Evolutionary conservation across 2,888 invertebrate genomes (phyloP).

Genomic region (Ceramica pisi): DNA sequence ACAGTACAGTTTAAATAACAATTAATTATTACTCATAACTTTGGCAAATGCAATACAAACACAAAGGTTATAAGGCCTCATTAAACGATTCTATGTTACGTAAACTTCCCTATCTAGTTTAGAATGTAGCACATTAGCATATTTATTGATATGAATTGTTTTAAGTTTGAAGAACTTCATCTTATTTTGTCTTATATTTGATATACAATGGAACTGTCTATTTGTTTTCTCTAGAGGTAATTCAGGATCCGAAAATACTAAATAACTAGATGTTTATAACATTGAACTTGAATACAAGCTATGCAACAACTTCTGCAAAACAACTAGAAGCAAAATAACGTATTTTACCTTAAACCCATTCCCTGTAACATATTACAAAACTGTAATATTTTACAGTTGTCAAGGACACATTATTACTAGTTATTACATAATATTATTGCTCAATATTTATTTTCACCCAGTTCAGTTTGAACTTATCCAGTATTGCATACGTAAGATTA

Average conservation of each 20-base stretch:
- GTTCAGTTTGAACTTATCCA: slow-evolving; percentile 52
- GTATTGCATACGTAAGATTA: slow-evolving; percentile 57
- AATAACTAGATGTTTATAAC: slow-evolving; percentile 36
- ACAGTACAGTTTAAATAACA: slow-evolving; percentile 59
- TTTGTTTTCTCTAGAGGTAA: slow-evolving; percentile 24
- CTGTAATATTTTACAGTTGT: slow-evolving; percentile 66
- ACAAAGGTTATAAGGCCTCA: slow-evolving; percentile 44
- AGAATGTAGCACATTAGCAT: slow-evolving; percentile 23
- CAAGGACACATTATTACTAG: slow-evolving; percentile 75
- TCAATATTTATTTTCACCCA: slow-evolving; percentile 65
- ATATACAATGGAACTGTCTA: slow-evolving; percentile 13
- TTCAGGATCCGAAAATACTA: slow-evolving; percentile 15
- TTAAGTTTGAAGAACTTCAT: slow-evolving; percentile 30
- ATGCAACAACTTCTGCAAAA: slow-evolving; percentile 50
- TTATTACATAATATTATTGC: slow-evolving; percentile 73
- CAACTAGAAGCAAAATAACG: slow-evolving; percentile 41
- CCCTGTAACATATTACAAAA: slow-evolving; percentile 58
- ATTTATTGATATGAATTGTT: slow-evolving; percentile 46
- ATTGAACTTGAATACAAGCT: slow-evolving; percentile 38
- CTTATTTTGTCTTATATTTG: slow-evolving; percentile 12
- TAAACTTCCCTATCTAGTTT: slow-evolving; percentile 41
- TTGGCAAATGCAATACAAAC: slow-evolving; percentile 66
- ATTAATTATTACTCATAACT: slow-evolving; percentile 64
- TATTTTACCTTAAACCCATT: slow-evolving; percentile 31
- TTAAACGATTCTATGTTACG: slow-evolving; percentile 31